Percentiles rank a stretch among this genome's conserved stretches.
Evolutionary conservation across 2,888 invertebrate species (phyloP).

Genomic region (Troides oblongomaculatus): DNA sequence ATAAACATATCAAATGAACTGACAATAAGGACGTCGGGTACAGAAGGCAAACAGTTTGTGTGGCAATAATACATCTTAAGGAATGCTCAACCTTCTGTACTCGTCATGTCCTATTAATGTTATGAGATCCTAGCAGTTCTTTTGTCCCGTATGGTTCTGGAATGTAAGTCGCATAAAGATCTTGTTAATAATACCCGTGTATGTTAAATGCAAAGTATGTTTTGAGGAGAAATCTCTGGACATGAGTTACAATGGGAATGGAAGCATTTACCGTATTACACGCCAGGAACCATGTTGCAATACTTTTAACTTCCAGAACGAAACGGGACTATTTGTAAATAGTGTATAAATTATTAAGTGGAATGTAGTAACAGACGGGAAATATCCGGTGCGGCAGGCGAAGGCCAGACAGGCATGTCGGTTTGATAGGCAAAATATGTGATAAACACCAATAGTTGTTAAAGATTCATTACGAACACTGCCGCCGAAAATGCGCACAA

Average conservation of each 20-base stretch:
- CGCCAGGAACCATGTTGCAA: constrained; percentile 19
- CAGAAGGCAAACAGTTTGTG: not conserved
- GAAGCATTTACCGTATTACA: constrained; percentile 10
- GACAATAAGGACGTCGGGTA: not conserved
- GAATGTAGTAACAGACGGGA: not conserved
- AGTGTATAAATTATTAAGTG: constrained; percentile 16
- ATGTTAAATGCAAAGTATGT: constrained; percentile 11
- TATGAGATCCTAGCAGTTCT: not conserved
- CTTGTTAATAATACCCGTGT: constrained; percentile 11
- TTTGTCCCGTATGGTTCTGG: constrained; percentile 22
- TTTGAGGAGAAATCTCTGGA: constrained; percentile 6
- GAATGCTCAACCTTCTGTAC: not conserved
- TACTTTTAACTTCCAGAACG: constrained; percentile 21
- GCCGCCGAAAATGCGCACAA: constrained; percentile 10
- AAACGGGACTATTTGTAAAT: constrained; percentile 19
- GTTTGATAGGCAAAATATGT: not conserved
- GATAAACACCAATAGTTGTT: not conserved
- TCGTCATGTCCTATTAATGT: not conserved
- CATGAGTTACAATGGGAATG: not conserved
- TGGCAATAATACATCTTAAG: not conserved
- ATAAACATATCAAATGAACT: not conserved
- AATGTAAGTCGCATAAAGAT: constrained; percentile 17
- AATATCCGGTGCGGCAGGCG: constrained; percentile 5
- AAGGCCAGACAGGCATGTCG: constrained; percentile 3
- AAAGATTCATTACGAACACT: not conserved